Conservation (phyloP, 2,888 invertebrate genomes). For the Cephus runcator region DNA sequence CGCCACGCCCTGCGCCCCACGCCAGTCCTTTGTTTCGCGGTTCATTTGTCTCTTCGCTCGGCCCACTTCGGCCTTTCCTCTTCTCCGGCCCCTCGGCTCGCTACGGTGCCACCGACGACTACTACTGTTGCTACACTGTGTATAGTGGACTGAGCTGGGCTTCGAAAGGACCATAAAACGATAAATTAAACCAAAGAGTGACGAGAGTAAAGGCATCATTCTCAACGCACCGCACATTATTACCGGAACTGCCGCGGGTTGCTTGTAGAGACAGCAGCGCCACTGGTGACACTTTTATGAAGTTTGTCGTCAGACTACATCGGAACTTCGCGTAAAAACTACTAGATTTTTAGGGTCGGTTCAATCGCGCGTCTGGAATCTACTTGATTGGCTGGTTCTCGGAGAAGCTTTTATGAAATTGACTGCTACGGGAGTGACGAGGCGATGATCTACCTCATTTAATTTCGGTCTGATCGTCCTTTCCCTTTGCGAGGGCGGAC, state of each 20-base stretch:
- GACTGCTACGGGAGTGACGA: background rate
- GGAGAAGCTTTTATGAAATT: background rate
- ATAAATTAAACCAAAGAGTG: slow-evolving; percentile 56
- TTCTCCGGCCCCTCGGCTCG: background rate
- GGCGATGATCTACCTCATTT: background rate
- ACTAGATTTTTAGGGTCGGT: background rate
- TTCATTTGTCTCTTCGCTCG: slow-evolving; percentile 60
- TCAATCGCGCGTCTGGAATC: background rate
- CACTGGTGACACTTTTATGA: slow-evolving; percentile 14
- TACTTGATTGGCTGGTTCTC: background rate
- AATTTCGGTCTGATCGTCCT: background rate
- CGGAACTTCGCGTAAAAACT: no score
- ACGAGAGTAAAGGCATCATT: slow-evolving; percentile 58
- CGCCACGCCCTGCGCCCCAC: slow-evolving; percentile 54
- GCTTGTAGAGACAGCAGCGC: slow-evolving; percentile 32
- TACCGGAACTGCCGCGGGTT: slow-evolving; percentile 8
- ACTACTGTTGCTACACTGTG: background rate
- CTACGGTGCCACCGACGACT: background rate
- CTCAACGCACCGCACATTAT: slow-evolving; percentile 55
- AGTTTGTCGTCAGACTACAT: background rate
- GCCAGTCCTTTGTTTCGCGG: slow-evolving; percentile 59
- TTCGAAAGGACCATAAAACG: slow-evolving; percentile 51
- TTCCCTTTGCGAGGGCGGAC: slow-evolving; percentile 4
- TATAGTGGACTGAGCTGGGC: slow-evolving; percentile 12
- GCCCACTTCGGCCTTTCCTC: slow-evolving; percentile 22